These are phyloP conservation scores for Esox lucius DNA, from an alignment of 2,797 vertebrate species.

Conservation along the genomic window DNA sequence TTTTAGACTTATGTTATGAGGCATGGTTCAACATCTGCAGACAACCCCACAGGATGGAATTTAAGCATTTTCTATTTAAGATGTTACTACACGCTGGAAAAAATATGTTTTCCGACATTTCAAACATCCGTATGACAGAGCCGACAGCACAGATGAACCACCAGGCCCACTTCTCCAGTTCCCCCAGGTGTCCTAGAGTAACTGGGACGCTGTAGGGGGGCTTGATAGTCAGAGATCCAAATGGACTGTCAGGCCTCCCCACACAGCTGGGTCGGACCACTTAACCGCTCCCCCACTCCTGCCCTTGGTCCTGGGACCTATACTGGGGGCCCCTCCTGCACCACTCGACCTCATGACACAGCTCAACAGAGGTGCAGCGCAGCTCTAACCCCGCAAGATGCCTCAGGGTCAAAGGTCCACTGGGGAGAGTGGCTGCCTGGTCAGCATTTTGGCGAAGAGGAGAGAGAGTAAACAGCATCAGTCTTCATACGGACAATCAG, in stretches of 20 bases:
- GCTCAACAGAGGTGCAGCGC: constrained; percentile 57
- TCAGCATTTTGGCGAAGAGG: constrained; percentile 35
- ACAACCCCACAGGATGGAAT: constrained; percentile 22
- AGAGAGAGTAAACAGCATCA: constrained; percentile 37
- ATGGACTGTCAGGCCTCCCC: constrained; percentile 69
- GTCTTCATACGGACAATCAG: constrained; percentile 28
- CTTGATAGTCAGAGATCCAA: constrained; percentile 48
- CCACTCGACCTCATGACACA: constrained; percentile 79
- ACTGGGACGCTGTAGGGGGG: constrained; percentile 57
- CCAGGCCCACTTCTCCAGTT: constrained; percentile 26
- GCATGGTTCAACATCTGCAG: background rate
- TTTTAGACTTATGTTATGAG: background rate
- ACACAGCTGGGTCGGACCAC: constrained; percentile 73
- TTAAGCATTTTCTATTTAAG: constrained; percentile 42
- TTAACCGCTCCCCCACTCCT: constrained; percentile 58
- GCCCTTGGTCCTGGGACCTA: constrained; percentile 43
- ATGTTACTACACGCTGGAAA: constrained; percentile 18
- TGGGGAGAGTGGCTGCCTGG: constrained; percentile 49
- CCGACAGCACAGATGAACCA: constrained; percentile 30
- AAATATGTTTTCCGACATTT: constrained; percentile 51
- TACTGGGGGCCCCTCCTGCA: constrained; percentile 51
- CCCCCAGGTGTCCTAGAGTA: constrained; percentile 44
- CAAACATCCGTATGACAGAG: constrained; percentile 52
- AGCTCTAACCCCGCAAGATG: constrained; percentile 58
- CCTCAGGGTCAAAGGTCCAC: constrained; percentile 62